Conservation (phyloP, 2,888 invertebrate species). For the Halictus quadricinctus region DNA sequence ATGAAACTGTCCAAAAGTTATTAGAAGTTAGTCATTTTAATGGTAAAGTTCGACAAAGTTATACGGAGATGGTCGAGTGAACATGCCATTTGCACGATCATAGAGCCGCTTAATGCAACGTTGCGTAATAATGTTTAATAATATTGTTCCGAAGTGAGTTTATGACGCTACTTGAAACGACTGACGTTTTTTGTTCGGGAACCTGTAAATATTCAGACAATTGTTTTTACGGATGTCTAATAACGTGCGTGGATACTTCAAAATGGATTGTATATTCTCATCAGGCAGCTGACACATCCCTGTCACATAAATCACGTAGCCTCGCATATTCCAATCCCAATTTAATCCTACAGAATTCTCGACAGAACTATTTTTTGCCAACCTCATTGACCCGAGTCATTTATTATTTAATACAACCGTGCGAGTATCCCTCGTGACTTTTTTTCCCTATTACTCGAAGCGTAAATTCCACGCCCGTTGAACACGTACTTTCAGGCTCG, state of each 20-base stretch:
- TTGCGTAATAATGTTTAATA: neutral
- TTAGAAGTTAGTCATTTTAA: neutral
- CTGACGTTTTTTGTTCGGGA: slow-evolving; percentile 10
- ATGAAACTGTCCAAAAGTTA: neutral
- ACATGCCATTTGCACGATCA: neutral
- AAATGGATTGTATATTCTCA: slow-evolving; percentile 40
- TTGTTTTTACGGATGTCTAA: slow-evolving; percentile 28
- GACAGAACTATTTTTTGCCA: slow-evolving; percentile 47
- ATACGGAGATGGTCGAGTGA: neutral
- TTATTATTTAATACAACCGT: slow-evolving; percentile 51
- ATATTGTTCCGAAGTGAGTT: neutral
- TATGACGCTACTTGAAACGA: neutral
- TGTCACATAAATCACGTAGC: slow-evolving; percentile 46
- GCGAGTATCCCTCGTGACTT: slow-evolving; percentile 20
- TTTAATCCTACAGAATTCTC: slow-evolving; percentile 56
- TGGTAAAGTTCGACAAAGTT: neutral
- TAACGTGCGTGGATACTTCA: slow-evolving; percentile 8
- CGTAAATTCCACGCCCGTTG: slow-evolving; percentile 37
- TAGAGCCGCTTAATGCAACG: neutral
- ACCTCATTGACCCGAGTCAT: slow-evolving; percentile 52
- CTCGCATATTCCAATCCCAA: slow-evolving; percentile 45
- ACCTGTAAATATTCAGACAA: slow-evolving; percentile 45
- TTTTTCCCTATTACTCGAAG: slow-evolving; percentile 33
- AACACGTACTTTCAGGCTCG: slow-evolving; percentile 35
- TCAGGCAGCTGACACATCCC: slow-evolving; percentile 35